Evolutionary conservation across 2,113 vertebrate species (phyloP).

Genomic region (Psammodynastes pulverulentus): DNA sequence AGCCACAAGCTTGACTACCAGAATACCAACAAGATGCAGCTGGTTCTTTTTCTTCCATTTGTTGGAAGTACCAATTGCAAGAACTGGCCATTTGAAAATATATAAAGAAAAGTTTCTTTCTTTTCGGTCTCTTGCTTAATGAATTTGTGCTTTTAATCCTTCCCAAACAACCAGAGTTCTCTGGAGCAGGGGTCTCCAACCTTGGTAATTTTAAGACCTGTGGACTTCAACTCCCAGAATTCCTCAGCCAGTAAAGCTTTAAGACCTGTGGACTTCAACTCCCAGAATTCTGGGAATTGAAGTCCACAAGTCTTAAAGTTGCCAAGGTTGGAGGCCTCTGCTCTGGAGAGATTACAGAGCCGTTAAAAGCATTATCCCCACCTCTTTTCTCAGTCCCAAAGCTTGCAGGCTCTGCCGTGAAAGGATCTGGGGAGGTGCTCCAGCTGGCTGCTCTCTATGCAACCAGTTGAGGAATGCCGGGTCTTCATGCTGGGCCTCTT

Average conservation of each 20-base stretch:
- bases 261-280: too few relatives aligned
- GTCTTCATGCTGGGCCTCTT: constrained; percentile 55
- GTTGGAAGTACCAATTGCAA: background rate
- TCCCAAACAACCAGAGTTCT: background rate
- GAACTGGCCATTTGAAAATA: background rate
- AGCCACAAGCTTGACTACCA: background rate
- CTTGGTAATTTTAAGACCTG: too few relatives aligned
- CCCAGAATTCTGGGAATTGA: too few relatives aligned
- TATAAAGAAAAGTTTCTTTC: background rate
- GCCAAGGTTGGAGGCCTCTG: too few relatives aligned
- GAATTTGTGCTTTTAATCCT: background rate
- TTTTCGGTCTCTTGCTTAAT: background rate
- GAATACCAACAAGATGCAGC: background rate
- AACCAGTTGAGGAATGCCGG: constrained; percentile 14
- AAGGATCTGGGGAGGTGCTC: too few relatives aligned
- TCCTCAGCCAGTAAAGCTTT: too few relatives aligned
- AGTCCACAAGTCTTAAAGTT: too few relatives aligned
- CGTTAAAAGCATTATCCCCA: background rate
- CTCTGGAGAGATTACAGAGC: background rate
- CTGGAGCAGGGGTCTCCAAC: too few relatives aligned
- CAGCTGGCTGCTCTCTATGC: background rate
- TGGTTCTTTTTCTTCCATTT: background rate
- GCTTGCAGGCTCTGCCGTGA: background rate
- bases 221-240: too few relatives aligned
- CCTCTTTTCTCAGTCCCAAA: background rate